Base-by-base conservation (phyloP, 2,113 vertebrate species). In the Zapornia atra region DNA sequence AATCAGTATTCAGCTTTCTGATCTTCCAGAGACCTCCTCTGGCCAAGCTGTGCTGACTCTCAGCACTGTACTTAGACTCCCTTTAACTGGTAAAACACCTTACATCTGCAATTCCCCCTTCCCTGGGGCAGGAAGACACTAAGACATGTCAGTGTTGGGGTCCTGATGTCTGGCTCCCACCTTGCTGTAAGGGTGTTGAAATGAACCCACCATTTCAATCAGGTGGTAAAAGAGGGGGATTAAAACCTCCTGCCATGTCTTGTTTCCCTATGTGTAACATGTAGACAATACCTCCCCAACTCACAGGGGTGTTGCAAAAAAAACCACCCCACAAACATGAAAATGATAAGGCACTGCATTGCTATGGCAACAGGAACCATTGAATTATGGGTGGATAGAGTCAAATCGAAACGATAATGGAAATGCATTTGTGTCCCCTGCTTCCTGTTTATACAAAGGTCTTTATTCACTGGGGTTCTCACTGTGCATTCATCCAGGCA, bases 331-430 rank as follows among this genome's bases (percentile, higher is more conserved):
- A 46, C 44, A 46, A 46, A 53, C 6, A 4, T 16, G 2, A 72
- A 92, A 87, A 92, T 50, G 18, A 60, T 76, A 71, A 96, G 25
- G 69, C 26, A 38, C 19, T 85, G 40, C 84, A 92, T 82, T 77
- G 79, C 93, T 87, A 92, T 94, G 84, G 82, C 64, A 92, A 95
- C 81, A 5, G 83, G 42, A 86, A 18, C 61, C 82, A 73, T 57
- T 82, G 83, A 84, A 69, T 91, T 82, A 79, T 86, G 90, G 73
- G 70, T 90, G 70, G 73, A 92, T 50, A 56, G 70, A 82, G 63
- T 56, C 21, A 80, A 82, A 54, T 53, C 1, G 20, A 65, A 95
- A 85, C 28, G 25, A 85, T 72, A 66, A 87, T 80, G 78, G 84
- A 82, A 95, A 77, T 33, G 20, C 12, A 54, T 70, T 80, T 90